Percentiles rank a stretch among this genome's conserved stretches.
These are phyloP conservation scores for Lithophane semibrunnea DNA, from an alignment of 2,888 invertebrate genomes.

Conservation along the genomic window DNA sequence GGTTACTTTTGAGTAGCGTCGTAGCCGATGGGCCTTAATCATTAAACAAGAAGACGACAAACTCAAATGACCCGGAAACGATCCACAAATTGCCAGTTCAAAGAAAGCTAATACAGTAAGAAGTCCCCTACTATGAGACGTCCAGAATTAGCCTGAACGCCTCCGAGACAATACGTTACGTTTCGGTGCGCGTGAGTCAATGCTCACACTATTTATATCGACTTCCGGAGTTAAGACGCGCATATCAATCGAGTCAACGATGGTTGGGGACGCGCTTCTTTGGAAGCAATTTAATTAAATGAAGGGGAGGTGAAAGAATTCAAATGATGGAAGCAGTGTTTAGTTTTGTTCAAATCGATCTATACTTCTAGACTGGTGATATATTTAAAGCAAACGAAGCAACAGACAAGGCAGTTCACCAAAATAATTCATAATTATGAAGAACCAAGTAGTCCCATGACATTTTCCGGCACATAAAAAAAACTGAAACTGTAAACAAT, in stretches of 20 bases:
- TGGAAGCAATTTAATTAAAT: constrained; percentile 50
- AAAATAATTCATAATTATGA: not conserved
- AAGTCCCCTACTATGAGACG: constrained; percentile 59
- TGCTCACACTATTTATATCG: constrained; percentile 71
- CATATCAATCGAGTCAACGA: constrained; percentile 73
- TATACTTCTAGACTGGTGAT: not conserved
- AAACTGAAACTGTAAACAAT: not conserved
- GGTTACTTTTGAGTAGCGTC: not conserved
- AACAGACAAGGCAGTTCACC: not conserved
- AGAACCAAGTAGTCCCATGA: too few species aligned
- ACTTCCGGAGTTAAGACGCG: constrained; percentile 71
- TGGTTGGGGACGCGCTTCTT: constrained; percentile 46
- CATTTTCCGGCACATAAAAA: not conserved
- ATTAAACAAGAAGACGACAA: constrained; percentile 24
- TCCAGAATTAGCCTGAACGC: constrained; percentile 67
- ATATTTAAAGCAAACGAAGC: not conserved
- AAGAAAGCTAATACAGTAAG: constrained; percentile 47
- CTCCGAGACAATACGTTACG: constrained; percentile 70
- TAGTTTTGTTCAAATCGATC: not conserved
- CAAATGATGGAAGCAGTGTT: constrained; percentile 1
- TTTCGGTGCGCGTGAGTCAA: constrained; percentile 70
- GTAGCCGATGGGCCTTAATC: not conserved
- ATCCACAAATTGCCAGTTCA: constrained; percentile 28
- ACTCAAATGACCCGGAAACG: constrained; percentile 44
- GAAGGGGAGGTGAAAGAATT: not conserved